Conservation (phyloP, 2,113 vertebrate genomes). For the Scopus umbretta region DNA sequence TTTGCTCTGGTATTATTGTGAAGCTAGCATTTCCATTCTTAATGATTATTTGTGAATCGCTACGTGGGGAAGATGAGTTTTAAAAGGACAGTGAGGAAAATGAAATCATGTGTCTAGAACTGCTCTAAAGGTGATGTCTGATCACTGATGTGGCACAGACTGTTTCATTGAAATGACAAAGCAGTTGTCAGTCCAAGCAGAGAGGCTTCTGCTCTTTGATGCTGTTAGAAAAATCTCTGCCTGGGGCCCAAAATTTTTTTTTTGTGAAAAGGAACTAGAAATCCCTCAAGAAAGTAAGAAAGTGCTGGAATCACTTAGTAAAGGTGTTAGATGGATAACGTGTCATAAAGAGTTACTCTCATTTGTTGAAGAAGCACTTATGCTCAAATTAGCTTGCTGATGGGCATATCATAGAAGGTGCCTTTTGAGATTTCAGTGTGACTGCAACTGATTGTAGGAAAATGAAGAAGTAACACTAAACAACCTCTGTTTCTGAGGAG, state of each 20-base stretch:
- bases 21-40: not conserved
- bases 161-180: not conserved
- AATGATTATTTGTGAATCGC: not conserved
- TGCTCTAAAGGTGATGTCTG: not conserved
- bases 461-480: not conserved
- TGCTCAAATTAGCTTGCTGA: not conserved
- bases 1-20: not conserved
- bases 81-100: not conserved
- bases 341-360: not conserved
- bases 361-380: constrained; percentile 19
- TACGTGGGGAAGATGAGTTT: not conserved
- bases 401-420: not conserved
- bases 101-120: not conserved
- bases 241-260: not conserved
- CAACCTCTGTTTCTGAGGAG: not conserved
- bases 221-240: not conserved
- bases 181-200: not conserved
- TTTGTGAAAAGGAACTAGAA: not conserved
- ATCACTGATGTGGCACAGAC: not conserved
- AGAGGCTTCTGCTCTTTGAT: not conserved
- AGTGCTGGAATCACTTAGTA: not conserved
- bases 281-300: not conserved
- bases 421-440: constrained; percentile 6
- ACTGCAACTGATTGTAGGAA: not conserved
- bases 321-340: not conserved